phyloP scores from a whole-genome alignment of 2,888 invertebrate genomes.

The Heteromurus nitidus region DNA sequence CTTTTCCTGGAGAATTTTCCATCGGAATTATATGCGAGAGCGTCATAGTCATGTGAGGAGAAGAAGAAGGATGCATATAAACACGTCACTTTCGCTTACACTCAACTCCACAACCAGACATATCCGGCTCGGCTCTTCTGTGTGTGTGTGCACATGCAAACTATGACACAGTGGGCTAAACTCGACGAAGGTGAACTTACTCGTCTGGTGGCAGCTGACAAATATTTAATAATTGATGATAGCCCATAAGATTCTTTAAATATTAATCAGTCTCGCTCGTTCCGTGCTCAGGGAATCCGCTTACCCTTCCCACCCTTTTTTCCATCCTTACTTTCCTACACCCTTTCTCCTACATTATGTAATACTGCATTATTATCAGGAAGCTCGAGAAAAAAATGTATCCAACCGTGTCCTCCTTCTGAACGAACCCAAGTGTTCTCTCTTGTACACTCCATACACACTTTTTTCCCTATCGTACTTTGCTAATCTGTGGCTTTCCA shows the following conservation, averaged over 20 bases:
- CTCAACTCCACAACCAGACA: too few species aligned
- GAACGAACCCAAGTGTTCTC: too few species aligned
- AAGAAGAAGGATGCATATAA: constrained; percentile 35
- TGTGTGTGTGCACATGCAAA: too few species aligned
- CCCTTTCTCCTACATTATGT: not conserved
- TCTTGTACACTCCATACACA: too few species aligned
- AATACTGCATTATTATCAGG: not conserved
- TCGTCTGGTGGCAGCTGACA: constrained; percentile 51
- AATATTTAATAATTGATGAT: constrained; percentile 57
- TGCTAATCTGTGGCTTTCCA: too few species aligned
- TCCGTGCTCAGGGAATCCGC: constrained; percentile 17
- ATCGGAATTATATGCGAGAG: too few species aligned
- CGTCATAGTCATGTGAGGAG: too few species aligned
- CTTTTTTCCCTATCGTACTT: too few species aligned
- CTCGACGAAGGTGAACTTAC: constrained; percentile 21
- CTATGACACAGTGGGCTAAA: too few species aligned
- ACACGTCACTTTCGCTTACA: constrained; percentile 55
- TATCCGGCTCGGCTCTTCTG: too few species aligned
- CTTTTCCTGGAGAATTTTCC: not conserved
- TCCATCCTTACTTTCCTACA: not conserved
- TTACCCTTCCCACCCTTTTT: not conserved
- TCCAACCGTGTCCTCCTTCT: not conserved
- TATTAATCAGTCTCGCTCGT: constrained; percentile 55
- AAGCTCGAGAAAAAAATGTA: too few species aligned
- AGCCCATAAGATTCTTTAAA: constrained; percentile 51